These are phyloP conservation scores for Porites lutea DNA, from an alignment of 64 coral and sea anemone species.

Conservation along the genomic window DNA sequence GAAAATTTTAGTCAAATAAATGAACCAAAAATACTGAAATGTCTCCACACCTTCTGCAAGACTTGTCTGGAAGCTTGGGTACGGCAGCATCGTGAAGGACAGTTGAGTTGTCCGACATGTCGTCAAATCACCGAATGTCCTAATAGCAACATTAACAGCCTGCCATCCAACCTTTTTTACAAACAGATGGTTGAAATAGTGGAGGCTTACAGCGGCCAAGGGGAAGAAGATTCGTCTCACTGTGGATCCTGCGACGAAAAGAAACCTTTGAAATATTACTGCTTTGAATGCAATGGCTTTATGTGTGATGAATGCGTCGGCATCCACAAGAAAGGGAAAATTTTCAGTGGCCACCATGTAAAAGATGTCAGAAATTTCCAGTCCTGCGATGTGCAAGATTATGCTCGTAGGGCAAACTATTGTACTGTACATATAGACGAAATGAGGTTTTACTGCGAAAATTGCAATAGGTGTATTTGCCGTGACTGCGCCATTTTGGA, in stretches of 20 bases:
- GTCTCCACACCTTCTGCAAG: conserved; percentile 22
- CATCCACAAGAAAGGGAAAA: not conserved
- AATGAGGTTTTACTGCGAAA: conserved; percentile 9
- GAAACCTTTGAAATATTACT: not conserved
- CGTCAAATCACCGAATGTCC: conserved; percentile 6
- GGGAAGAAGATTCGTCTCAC: not conserved
- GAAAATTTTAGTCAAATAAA: not conserved
- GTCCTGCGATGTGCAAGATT: conserved; percentile 5
- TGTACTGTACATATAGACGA: not conserved
- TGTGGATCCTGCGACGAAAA: conserved; percentile 22
- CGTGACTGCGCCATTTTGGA: conserved; percentile 6
- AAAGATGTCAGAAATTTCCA: conserved; percentile 11
- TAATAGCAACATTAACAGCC: not conserved
- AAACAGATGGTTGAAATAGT: conserved; percentile 11
- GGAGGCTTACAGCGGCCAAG: conserved; percentile 9
- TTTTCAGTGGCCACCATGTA: not conserved
- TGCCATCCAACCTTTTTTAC: conserved; percentile 26
- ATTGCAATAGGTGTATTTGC: conserved; percentile 9
- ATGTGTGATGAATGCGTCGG: not conserved
- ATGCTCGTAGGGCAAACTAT: not conserved
- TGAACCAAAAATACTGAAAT: conserved; percentile 34
- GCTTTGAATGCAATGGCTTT: not conserved
- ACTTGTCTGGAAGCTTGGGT: not conserved
- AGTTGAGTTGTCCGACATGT: conserved; percentile 8
- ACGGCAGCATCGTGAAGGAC: not conserved